phyloP scores from a whole-genome alignment of 2,797 vertebrate species.

The Mus spretus region DNA sequence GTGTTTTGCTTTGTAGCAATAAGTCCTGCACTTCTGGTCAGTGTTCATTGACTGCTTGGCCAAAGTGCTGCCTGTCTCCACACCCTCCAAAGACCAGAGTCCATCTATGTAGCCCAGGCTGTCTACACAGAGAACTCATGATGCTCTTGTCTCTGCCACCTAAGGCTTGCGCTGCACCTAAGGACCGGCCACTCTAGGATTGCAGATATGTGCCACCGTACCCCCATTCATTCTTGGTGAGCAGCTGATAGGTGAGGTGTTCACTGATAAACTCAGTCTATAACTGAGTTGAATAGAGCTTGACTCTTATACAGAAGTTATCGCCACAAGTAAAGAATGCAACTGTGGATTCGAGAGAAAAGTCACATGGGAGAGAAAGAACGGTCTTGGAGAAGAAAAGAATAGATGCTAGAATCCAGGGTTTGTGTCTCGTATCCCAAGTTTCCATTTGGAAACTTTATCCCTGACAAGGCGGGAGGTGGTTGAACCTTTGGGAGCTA shows the following conservation, averaged over 20 bases:
- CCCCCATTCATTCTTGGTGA: not conserved
- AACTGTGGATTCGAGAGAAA: not conserved
- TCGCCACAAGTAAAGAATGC: not conserved
- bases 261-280: not conserved
- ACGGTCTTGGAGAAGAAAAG: not conserved
- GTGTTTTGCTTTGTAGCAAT: not conserved
- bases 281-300: not conserved
- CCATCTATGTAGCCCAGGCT: not conserved
- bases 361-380: not conserved
- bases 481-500: not conserved
- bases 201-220: not conserved
- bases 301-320: not conserved
- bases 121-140: not conserved
- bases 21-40: not conserved
- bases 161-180: not conserved
- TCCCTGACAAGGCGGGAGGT: not conserved
- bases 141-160: not conserved
- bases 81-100: not conserved
- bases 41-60: not conserved
- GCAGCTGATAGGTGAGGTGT: not conserved
- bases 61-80: not conserved
- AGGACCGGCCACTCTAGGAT: not conserved
- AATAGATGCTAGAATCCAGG: not conserved
- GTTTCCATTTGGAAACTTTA: not conserved
- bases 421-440: not conserved